Conservation (phyloP, 2,888 invertebrate genomes). For the Synergus itoensis region DNA sequence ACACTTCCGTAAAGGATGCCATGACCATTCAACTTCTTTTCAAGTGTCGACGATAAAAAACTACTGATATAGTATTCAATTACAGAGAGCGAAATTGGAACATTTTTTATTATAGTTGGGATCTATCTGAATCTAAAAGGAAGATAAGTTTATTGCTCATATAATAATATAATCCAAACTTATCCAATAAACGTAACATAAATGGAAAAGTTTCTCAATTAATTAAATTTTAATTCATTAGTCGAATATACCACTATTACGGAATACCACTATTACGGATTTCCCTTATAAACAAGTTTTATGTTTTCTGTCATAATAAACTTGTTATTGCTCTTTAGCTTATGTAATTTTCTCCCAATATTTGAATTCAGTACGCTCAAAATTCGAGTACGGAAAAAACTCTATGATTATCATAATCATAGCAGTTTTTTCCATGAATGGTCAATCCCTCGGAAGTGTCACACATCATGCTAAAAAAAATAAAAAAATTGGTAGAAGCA, state of each 20-base stretch:
- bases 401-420: no score
- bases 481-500: no score
- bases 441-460: no score
- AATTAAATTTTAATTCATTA: not conserved
- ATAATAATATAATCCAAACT: not conserved
- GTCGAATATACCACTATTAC: no score
- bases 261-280: not conserved
- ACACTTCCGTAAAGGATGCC: not conserved
- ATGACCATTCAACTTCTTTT: conserved; percentile 23
- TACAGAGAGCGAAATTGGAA: conserved; percentile 12
- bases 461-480: no score
- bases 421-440: no score
- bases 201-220: not conserved
- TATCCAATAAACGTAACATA: not conserved
- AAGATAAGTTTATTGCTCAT: not conserved
- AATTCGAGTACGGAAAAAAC: no score
- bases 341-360: no score
- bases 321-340: no score
- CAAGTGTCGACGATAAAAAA: conserved; percentile 8
- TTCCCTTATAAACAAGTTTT: not conserved
- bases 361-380: no score
- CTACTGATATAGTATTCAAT: conserved; percentile 26
- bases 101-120: conserved; percentile 3
- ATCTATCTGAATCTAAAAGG: conserved; percentile 12
- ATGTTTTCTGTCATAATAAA: no score